A percentile compares a stretch with the other conserved stretches of the same genome.
Evolutionary conservation across 2,797 vertebrate species (phyloP).

Genomic region (Microctenopoma lineatum): DNA sequence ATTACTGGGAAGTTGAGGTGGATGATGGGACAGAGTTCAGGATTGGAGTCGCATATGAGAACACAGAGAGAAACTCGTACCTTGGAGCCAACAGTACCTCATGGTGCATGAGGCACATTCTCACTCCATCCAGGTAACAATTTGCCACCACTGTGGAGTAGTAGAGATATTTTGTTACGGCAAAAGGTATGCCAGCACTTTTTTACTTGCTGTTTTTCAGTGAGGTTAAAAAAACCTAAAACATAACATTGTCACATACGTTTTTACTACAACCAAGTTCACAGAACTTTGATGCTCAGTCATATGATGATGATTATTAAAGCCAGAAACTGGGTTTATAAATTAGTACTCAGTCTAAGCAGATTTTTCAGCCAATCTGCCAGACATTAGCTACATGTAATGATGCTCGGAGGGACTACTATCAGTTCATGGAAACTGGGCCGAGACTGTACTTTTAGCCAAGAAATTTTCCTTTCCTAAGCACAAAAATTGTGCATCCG

Average conservation of each 20-base stretch:
- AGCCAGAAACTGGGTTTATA: background rate
- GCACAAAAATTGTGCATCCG: constrained; percentile 14
- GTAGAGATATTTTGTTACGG: too few species aligned
- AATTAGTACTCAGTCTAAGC: constrained; percentile 2
- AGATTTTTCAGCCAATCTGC: constrained; percentile 18
- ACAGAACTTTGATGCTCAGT: too few species aligned
- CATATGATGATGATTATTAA: too few species aligned
- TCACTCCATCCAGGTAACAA: constrained; percentile 88
- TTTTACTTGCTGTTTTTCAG: too few species aligned
- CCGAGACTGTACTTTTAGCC: constrained; percentile 53
- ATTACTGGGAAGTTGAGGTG: constrained; percentile 94
- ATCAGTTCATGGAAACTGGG: constrained; percentile 57
- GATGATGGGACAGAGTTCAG: constrained; percentile 87
- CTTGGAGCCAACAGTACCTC: constrained; percentile 88
- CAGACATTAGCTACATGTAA: constrained; percentile 12
- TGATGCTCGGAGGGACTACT: constrained; percentile 24
- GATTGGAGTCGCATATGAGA: constrained; percentile 89
- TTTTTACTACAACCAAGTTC: too few species aligned
- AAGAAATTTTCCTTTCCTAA: constrained; percentile 48
- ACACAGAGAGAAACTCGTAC: constrained; percentile 86
- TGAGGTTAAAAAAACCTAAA: too few species aligned
- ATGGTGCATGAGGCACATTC: constrained; percentile 94
- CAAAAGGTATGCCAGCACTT: too few species aligned
- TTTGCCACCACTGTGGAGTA: background rate
- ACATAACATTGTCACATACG: too few species aligned